A percentile compares a stretch with the other conserved stretches of the same genome.
Conservation (phyloP, 2,797 vertebrate species). For the Tragelaphus eurycerus region DNA sequence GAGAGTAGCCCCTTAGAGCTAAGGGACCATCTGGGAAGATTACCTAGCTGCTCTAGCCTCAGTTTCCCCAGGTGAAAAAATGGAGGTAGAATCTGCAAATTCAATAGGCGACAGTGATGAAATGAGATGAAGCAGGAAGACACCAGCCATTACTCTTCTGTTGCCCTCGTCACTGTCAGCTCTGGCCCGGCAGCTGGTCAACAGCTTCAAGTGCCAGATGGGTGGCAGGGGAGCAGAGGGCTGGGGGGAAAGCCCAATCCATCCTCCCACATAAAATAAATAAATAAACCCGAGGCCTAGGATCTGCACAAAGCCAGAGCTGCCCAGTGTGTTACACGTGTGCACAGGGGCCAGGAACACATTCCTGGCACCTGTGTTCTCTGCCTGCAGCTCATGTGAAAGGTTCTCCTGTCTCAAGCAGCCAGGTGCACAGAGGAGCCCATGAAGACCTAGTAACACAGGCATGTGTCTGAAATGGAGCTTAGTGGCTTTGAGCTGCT, state of each 20-base stretch:
- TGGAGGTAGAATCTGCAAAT: not conserved
- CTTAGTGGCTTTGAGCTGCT: not conserved
- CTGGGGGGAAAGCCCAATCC: not conserved
- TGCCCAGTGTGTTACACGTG: not conserved
- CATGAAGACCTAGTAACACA: not conserved
- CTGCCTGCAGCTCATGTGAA: not conserved
- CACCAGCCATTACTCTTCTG: not conserved
- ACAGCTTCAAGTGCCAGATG: not conserved
- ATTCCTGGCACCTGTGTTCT: fast-evolving
- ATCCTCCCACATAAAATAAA: not conserved
- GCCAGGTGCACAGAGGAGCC: not conserved
- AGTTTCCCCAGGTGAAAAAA: not conserved
- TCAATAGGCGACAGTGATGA: fast-evolving
- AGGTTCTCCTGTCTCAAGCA: not conserved
- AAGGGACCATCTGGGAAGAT: not conserved
- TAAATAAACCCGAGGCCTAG: not conserved
- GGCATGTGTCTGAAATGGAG: not conserved
- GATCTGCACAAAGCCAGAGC: not conserved
- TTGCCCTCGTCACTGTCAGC: not conserved
- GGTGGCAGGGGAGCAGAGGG: not conserved
- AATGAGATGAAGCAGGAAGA: not conserved
- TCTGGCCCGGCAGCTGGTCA: not conserved
- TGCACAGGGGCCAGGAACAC: not conserved
- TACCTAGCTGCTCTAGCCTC: not conserved
- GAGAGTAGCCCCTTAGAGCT: not conserved